Conservation (phyloP, 2,797 vertebrate genomes). For the Atherinosoma microstoma region DNA sequence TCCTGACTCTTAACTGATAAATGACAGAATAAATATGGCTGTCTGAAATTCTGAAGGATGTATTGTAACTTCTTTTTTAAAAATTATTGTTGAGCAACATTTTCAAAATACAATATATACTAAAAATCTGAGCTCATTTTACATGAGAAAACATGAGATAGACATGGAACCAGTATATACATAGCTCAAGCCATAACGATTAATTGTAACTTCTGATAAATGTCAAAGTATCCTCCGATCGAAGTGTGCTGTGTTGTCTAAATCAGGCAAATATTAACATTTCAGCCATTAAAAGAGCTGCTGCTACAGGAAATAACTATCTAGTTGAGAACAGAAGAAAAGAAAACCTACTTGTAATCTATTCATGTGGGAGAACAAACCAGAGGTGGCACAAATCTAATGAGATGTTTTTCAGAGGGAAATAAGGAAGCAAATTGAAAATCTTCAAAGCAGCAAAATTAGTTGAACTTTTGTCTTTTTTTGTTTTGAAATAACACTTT, state of each 20-base stretch:
- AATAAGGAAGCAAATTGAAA: not conserved
- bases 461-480: too few relatives aligned
- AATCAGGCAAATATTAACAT: conserved; percentile 37
- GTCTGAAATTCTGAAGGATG: not conserved
- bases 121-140: too few relatives aligned
- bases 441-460: too few relatives aligned
- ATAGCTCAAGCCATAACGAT: not conserved
- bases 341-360: conserved; percentile 14
- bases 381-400: conserved; percentile 3
- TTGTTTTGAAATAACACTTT: too few relatives aligned
- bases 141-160: too few relatives aligned
- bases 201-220: conserved; percentile 26
- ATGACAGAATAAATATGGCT: not conserved
- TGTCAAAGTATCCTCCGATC: conserved; percentile 43
- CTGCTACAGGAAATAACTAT: conserved; percentile 34
- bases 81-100: too few relatives aligned
- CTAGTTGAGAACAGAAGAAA: conserved; percentile 5
- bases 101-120: too few relatives aligned
- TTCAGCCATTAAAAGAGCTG: conserved; percentile 9
- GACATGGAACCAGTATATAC: too few relatives aligned
- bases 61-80: too few relatives aligned
- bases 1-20: not conserved
- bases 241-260: conserved; percentile 31
- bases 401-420: not conserved
- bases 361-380: conserved; percentile 16